Conservation (phyloP, 2,113 vertebrate genomes). For the Cacatua alba region DNA sequence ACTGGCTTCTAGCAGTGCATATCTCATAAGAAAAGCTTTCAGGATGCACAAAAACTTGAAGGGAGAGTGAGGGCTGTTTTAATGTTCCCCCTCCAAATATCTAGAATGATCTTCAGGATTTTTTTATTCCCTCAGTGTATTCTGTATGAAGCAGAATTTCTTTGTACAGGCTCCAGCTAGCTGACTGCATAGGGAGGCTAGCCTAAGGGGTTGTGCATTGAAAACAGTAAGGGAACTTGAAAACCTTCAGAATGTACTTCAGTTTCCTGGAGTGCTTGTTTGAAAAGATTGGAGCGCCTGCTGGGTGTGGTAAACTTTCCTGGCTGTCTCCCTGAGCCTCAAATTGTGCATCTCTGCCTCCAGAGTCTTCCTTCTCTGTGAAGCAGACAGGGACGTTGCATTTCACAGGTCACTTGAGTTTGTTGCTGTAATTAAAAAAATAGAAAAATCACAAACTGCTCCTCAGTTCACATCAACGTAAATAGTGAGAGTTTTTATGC, state of each 20-base stretch:
- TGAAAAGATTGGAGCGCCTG: constrained; percentile 32
- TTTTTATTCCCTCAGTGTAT: neutral
- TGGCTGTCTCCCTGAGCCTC: neutral
- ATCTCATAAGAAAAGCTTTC: neutral
- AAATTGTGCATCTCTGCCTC: neutral
- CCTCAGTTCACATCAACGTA: neutral
- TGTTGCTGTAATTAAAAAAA: neutral
- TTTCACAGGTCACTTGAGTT: constrained; percentile 9
- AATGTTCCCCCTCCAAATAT: constrained; percentile 4
- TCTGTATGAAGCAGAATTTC: neutral
- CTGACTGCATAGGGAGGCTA: constrained; percentile 15
- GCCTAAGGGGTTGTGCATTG: constrained; percentile 20
- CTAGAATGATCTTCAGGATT: neutral
- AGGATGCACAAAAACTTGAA: neutral
- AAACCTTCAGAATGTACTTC: neutral
- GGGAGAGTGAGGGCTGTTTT: neutral
- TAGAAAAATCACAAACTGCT: neutral
- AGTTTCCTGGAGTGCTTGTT: constrained; percentile 41
- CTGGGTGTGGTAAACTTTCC: constrained; percentile 36
- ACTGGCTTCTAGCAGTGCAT: neutral
- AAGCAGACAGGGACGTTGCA: neutral
- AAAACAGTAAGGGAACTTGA: constrained; percentile 23
- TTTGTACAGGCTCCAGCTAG: constrained; percentile 53
- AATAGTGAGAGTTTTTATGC: neutral
- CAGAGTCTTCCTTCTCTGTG: neutral